A percentile compares a stretch with the other conserved stretches of the same genome.
phyloP scores from a whole-genome alignment of 2,797 vertebrate species.

The Erpetoichthys calabaricus region DNA sequence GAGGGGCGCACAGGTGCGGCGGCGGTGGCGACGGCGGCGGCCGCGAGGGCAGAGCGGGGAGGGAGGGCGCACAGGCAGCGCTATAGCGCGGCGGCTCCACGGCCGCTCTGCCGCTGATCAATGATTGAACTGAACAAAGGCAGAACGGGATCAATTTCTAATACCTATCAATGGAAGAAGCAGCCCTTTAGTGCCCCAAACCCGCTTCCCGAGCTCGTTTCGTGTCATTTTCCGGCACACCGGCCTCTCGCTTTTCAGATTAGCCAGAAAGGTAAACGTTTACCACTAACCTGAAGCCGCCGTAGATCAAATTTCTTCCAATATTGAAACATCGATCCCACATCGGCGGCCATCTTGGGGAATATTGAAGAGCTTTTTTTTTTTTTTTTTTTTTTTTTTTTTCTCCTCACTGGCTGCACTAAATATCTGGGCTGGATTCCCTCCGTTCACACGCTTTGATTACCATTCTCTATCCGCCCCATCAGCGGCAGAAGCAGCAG shows the following conservation, averaged over 20 bases:
- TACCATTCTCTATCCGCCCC: conserved; percentile 28
- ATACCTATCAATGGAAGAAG: conserved; percentile 76
- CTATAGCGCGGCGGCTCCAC: conserved; percentile 45
- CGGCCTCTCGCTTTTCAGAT: conserved; percentile 15
- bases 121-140: conserved; percentile 97
- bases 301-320: conserved; percentile 92
- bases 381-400: conserved; percentile 32
- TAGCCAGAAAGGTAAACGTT: conserved; percentile 35
- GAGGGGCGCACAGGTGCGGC: conserved; percentile 13
- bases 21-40: conserved; percentile 29
- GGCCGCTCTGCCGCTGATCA: conserved; percentile 65
- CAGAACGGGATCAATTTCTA: conserved; percentile 84
- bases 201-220: conserved; percentile 14
- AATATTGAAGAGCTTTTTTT: conserved; percentile 72
- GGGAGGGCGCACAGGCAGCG: conserved; percentile 34
- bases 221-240: conserved; percentile 11
- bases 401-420: conserved; percentile 65
- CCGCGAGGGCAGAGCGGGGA: conserved; percentile 18
- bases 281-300: conserved; percentile 85
- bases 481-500: background rate
- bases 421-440: conserved; percentile 80
- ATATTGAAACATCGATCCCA: conserved; percentile 93
- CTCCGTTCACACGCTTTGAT: conserved; percentile 54
- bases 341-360: conserved; percentile 97
- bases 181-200: conserved; percentile 20